Percentiles rank a stretch among this genome's conserved stretches.
phyloP scores from a whole-genome alignment of 2,797 vertebrate genomes.

The Enteromius anoplus region DNA sequence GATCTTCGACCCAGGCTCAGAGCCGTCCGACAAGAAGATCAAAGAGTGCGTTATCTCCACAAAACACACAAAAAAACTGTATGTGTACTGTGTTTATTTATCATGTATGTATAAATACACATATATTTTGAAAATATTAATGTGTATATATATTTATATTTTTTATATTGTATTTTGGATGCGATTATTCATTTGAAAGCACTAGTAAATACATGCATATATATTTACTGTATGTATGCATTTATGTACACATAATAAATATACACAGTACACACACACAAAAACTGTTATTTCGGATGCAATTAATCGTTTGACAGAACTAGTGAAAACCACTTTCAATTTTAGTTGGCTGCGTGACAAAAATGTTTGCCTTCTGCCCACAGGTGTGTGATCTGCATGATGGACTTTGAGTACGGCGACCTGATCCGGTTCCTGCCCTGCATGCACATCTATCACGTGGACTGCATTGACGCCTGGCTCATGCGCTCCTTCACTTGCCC shows the following conservation, averaged over 20 bases:
- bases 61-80: neutral
- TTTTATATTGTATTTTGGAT: no score
- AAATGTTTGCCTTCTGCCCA: neutral
- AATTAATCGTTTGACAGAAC: neutral
- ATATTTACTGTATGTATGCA: no score
- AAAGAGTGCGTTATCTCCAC: constrained; percentile 79
- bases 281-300: no score
- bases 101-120: neutral
- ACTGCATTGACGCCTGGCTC: constrained; percentile 88
- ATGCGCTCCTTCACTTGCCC: constrained; percentile 90
- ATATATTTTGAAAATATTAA: no score
- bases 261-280: no score
- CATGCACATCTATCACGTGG: constrained; percentile 86
- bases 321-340: neutral
- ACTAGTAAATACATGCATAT: no score
- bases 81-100: neutral
- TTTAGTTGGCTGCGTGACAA: neutral
- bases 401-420: constrained; percentile 85
- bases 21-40: constrained; percentile 81
- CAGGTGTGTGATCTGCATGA: constrained; percentile 91
- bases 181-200: no score
- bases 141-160: no score
- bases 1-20: constrained; percentile 77
- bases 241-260: no score
- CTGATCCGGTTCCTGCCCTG: constrained; percentile 87